Percentiles rank a stretch among this genome's conserved stretches.
These are phyloP conservation scores for Deilephila porcellus DNA, from an alignment of 2,888 invertebrate genomes.

Conservation along the genomic window DNA sequence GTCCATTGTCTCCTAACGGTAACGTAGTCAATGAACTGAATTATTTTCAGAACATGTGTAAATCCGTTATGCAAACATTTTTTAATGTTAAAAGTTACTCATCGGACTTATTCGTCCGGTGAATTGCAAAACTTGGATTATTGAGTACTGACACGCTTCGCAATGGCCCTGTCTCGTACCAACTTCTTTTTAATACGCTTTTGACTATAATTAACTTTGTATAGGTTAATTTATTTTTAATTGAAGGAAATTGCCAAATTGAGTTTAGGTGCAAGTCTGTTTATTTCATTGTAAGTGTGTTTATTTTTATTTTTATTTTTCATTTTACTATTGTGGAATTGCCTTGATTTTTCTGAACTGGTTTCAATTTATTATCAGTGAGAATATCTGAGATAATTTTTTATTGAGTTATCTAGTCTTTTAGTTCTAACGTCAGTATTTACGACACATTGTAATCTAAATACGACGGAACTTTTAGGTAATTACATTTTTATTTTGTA, in stretches of 20 bases:
- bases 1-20: not conserved
- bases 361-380: not conserved
- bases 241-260: not conserved
- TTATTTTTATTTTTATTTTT: no score
- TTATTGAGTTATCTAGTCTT: no score
- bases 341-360: not conserved
- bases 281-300: not conserved
- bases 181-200: not conserved
- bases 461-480: no score
- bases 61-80: slow-evolving; percentile 9
- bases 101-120: not conserved
- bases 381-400: no score
- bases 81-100: slow-evolving; percentile 14
- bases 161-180: not conserved
- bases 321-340: not conserved
- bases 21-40: not conserved
- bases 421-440: no score
- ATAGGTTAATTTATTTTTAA: slow-evolving; percentile 2
- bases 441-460: no score
- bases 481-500: no score
- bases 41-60: not conserved
- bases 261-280: not conserved
- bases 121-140: slow-evolving; percentile 8
- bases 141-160: not conserved
- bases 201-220: not conserved